Conservation (phyloP, 2,797 vertebrate species). For the Anguilla anguilla region DNA sequence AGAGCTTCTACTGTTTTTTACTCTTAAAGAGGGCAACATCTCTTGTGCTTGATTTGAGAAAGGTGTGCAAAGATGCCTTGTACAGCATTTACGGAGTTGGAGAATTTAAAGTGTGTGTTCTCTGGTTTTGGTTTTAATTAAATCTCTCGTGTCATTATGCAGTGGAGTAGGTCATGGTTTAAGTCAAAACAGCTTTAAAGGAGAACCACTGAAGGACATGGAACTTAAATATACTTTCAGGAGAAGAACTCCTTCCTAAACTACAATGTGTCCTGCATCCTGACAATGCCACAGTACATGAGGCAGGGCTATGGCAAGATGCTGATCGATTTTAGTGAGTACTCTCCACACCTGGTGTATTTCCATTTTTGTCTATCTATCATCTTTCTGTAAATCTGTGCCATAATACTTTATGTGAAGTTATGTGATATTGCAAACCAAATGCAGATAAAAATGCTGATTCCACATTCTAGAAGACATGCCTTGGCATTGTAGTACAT, state of each 20-base stretch:
- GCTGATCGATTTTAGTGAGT: slow-evolving; percentile 91
- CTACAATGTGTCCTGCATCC: slow-evolving; percentile 89
- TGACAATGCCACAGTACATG: slow-evolving; percentile 92
- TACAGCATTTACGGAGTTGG: too few species aligned
- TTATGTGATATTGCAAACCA: not conserved
- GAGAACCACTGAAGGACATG: not conserved
- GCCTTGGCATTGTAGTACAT: not conserved
- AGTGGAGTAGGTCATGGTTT: not conserved
- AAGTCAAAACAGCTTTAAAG: not conserved
- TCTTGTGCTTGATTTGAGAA: too few species aligned
- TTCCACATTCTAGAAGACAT: not conserved
- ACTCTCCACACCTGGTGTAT: not conserved
- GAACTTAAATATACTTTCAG: slow-evolving; percentile 53
- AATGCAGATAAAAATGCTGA: not conserved
- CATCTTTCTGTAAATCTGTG: not conserved
- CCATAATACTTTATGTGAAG: not conserved
- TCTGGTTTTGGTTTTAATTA: not conserved
- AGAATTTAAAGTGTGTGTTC: too few species aligned
- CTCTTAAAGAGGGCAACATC: too few species aligned
- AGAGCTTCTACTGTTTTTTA: too few species aligned
- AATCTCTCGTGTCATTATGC: not conserved
- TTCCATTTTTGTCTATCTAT: not conserved
- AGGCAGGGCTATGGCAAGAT: slow-evolving; percentile 88
- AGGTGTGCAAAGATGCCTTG: too few species aligned
- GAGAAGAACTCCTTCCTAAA: slow-evolving; percentile 91